Evolutionary conservation across 2,797 vertebrate genomes (phyloP), one percentile per base, ranked within the genome.

Genomic region (Sciaenops ocellatus): DNA sequence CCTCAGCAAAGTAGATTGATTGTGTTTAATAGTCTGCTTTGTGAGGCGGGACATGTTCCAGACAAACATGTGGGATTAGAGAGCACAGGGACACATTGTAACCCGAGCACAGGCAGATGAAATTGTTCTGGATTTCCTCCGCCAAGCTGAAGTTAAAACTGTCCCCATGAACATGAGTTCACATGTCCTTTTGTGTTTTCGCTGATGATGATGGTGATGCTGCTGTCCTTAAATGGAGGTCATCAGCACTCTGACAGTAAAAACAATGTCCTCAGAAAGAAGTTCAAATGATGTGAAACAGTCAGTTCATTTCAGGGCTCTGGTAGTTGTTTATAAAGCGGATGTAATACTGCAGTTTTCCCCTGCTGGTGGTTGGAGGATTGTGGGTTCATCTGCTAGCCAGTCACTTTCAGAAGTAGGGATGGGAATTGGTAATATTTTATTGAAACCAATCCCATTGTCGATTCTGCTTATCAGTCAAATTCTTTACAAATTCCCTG

Each of bases 51-150:
- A 87, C 65, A 85, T 90, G 88, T 90, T 90, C 83, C 85, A 75
- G 85, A 91, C 85, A 79, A 79, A 87, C 89, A 82, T 60, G 26
- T 88, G 91, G 34, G 91, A 92, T 92, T 92, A 93, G 72, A 57
- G 79, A 72, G 81, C 75, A 54, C 83, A 57, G 76, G 89, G 80
- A 90, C 87, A 89, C 83, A 72, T 42, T 83, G 87, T 90, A 77
- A 87, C 85, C 28, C 50, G 11, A 73, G 85, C 57, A 46, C 50
- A 73, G 79, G 59, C 81, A 78, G 80, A 91, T 83, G 80, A 83
- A 80, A 82, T 76, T 79, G 68, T 62, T 79, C 66, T 83, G 81
- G 79, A 86, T 87, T 82, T 80, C 46, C 62, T 79, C 70, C 26
- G 65, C 51, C 3, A 16, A 62, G 66, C 83, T 70, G 41, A 78